Conservation (phyloP, 1,140 invertebrate species). For the Hestina assimilis region DNA sequence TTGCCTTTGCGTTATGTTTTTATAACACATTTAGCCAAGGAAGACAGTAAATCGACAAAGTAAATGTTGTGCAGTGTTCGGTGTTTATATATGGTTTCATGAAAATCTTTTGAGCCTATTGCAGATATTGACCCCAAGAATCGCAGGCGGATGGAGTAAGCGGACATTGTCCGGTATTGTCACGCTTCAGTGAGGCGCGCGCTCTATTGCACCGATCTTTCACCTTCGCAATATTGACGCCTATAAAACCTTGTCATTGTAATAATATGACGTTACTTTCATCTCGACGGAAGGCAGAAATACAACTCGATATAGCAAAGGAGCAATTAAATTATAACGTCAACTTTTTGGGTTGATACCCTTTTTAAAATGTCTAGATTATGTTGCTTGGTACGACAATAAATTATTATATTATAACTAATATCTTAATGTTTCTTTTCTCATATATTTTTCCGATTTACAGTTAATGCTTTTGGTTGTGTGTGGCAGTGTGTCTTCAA, state of each 20-base stretch:
- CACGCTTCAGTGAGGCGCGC: constrained; percentile 64
- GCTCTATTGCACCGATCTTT: constrained; percentile 72
- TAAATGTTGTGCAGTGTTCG: neutral
- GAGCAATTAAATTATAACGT: constrained; percentile 35
- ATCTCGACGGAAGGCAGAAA: constrained; percentile 40
- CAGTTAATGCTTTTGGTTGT: constrained; percentile 64
- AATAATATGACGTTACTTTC: constrained; percentile 74
- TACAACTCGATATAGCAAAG: constrained; percentile 43
- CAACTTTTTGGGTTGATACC: constrained; percentile 60
- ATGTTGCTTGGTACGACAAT: constrained; percentile 57
- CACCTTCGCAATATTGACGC: constrained; percentile 75
- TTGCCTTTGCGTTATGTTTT: too few relatives aligned
- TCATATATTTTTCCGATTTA: constrained; percentile 35
- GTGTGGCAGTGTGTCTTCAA: constrained; percentile 52
- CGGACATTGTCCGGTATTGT: constrained; percentile 67
- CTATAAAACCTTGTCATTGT: constrained; percentile 76
- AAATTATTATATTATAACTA: constrained; percentile 7
- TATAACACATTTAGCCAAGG: neutral
- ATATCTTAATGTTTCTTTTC: neutral
- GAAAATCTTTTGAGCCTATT: constrained; percentile 27
- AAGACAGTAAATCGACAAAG: neutral
- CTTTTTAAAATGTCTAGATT: constrained; percentile 62
- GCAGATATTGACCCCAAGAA: constrained; percentile 46
- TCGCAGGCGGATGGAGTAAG: constrained; percentile 64
- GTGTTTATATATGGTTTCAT: neutral